Evolutionary conservation across 2,113 vertebrate species (phyloP).

Genomic region (Cyprinodon brontotheroides): DNA sequence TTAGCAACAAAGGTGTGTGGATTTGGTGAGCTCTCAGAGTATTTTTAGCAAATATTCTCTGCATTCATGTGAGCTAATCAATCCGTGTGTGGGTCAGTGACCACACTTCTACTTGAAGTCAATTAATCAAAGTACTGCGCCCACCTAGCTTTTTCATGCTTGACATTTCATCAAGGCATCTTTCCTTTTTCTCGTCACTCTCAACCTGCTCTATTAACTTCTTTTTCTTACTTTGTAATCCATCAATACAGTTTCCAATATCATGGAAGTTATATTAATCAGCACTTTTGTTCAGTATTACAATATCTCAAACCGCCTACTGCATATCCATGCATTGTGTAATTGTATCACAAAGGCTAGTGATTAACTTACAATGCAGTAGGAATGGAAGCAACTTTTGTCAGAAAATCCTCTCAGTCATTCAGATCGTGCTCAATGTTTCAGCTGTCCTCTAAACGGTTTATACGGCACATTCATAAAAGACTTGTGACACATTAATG

Average conservation of each 20-base stretch:
- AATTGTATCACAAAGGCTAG: constrained; percentile 35
- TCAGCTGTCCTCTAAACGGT: constrained; percentile 8
- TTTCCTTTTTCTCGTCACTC: constrained; percentile 1
- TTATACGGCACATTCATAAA: constrained; percentile 5
- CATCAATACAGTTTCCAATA: constrained; percentile 30
- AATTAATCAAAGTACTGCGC: constrained; percentile 49
- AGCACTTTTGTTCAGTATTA: constrained; percentile 18
- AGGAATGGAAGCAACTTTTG: constrained; percentile 15
- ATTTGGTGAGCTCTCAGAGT: background rate
- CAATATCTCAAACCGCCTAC: constrained; percentile 27
- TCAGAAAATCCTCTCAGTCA: constrained; percentile 30
- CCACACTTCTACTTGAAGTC: constrained; percentile 27
- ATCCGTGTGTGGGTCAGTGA: constrained; percentile 43
- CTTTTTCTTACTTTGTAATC: constrained; percentile 2
- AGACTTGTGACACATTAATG: constrained; percentile 4
- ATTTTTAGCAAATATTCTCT: constrained; percentile 21
- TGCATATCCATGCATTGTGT: constrained; percentile 37
- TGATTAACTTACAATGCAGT: constrained; percentile 32
- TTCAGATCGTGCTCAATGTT: constrained; percentile 11
- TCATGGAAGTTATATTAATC: constrained; percentile 23
- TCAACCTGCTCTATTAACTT: background rate
- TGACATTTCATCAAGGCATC: constrained; percentile 53
- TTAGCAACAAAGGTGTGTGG: background rate
- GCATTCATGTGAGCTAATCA: constrained; percentile 21
- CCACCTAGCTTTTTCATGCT: constrained; percentile 37